Conservation (phyloP, 2,113 vertebrate species). For the Lasiurus borealis region DNA sequence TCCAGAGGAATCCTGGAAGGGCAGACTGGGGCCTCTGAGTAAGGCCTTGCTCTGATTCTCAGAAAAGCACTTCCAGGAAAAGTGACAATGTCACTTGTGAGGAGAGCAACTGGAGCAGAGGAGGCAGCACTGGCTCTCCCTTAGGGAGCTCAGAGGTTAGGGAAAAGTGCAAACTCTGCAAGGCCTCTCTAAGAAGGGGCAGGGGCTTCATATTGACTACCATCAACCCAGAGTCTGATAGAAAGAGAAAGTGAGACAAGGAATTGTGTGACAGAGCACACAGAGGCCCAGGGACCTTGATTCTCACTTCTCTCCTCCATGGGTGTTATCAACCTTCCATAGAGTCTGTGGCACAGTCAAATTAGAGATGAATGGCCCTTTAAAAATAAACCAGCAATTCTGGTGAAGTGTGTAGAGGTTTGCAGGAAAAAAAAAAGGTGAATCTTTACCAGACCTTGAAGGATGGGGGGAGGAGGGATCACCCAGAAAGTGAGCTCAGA, state of each 20-base stretch:
- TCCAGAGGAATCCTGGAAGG: not conserved
- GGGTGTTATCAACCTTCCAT: not conserved
- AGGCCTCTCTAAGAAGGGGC: not conserved
- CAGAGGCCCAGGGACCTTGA: not conserved
- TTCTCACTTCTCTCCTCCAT: not conserved
- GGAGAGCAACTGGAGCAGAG: not conserved
- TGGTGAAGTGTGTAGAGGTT: not conserved
- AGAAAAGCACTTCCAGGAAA: not conserved
- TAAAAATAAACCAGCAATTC: not conserved
- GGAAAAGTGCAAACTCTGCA: not conserved
- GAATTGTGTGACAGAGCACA: not conserved
- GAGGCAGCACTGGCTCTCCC: not conserved
- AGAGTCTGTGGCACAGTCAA: not conserved
- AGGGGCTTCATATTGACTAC: not conserved
- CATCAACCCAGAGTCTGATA: not conserved
- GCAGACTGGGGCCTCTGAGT: not conserved
- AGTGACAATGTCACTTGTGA: not conserved
- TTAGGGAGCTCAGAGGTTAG: not conserved
- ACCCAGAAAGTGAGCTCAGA: not conserved
- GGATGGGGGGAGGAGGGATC: not conserved
- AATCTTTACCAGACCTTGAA: not conserved
- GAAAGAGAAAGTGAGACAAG: not conserved
- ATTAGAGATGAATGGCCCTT: not conserved
- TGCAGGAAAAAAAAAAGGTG: not conserved
- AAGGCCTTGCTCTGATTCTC: not conserved